Conservation (phyloP, 2,113 vertebrate genomes). For the Lepidothrix coronata region DNA sequence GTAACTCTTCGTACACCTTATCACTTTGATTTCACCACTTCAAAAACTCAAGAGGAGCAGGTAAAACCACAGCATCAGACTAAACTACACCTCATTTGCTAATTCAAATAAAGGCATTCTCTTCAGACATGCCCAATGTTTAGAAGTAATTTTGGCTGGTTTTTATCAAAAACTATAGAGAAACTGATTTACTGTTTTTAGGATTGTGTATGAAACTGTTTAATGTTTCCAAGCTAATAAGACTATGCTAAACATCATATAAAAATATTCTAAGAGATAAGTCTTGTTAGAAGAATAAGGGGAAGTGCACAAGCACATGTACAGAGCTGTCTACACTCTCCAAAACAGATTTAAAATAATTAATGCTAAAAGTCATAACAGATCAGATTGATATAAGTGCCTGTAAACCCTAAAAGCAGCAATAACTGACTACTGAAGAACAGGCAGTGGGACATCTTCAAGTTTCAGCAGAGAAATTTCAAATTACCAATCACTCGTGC, state of each 20-base stretch:
- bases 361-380: neutral
- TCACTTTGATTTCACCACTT: neutral
- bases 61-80: constrained; percentile 19
- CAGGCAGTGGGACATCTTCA: constrained; percentile 22
- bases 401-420: constrained; percentile 57
- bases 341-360: neutral
- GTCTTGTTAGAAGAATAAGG: neutral
- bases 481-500: constrained; percentile 15
- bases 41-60: neutral
- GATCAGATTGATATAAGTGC: neutral
- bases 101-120: neutral
- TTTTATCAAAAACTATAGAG: constrained; percentile 17
- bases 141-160: constrained; percentile 8
- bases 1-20: neutral
- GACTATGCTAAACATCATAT: neutral
- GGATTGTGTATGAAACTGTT: neutral
- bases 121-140: neutral
- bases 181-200: neutral
- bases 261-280: neutral
- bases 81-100: constrained; percentile 3
- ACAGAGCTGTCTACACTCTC: neutral
- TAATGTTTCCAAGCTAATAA: neutral
- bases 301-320: neutral
- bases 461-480: constrained; percentile 59
- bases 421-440: constrained; percentile 39